Evolutionary conservation across 2,113 vertebrate species (phyloP).

Genomic region (Lipotes vexillifer): DNA sequence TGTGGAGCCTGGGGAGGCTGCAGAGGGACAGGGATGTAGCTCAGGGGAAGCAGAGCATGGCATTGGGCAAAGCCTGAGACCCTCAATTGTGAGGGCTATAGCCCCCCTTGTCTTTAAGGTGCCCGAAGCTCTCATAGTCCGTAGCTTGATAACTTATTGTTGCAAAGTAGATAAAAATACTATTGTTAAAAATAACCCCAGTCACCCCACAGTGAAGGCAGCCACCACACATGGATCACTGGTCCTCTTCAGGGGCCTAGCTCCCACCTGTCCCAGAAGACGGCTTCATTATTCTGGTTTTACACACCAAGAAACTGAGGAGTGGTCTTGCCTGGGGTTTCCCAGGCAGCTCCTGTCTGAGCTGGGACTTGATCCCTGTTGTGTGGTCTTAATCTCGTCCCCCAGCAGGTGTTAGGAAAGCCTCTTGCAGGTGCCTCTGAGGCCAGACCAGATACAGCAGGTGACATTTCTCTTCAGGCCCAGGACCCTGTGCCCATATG

Average conservation of each 20-base stretch:
- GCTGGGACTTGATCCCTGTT: background rate
- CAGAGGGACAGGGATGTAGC: background rate
- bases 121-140: background rate
- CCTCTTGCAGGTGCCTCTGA: background rate
- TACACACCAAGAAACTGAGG: too few species aligned
- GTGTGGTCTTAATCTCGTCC: background rate
- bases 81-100: too few species aligned
- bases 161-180: background rate
- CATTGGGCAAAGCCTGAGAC: too few species aligned
- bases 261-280: background rate
- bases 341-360: background rate
- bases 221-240: accelerated
- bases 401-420: background rate
- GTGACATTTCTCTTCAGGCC: background rate
- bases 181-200: background rate
- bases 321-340: background rate
- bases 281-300: background rate
- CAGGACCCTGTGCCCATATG: background rate
- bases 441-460: background rate
- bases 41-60: background rate
- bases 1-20: background rate
- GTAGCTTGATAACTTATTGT: background rate
- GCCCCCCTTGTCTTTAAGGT: background rate
- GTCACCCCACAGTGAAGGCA: background rate
- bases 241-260: background rate